phyloP scores from a whole-genome alignment of 2,888 invertebrate genomes.

The Lasioglossum leucozonium region DNA sequence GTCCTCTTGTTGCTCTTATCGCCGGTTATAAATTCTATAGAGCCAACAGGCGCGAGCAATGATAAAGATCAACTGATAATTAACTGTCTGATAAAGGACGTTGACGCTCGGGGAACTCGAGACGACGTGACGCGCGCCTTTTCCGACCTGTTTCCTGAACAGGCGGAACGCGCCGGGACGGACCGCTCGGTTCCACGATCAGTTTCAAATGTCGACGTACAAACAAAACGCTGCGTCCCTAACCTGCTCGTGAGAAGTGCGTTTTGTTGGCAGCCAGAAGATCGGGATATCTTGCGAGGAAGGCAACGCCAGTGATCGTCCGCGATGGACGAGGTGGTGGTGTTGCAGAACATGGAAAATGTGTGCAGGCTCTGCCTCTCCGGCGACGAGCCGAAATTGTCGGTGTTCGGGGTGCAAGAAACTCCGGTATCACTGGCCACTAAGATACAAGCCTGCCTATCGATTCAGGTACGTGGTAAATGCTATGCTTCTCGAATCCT shows the following conservation, averaged over 20 bases:
- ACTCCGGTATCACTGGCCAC: constrained; percentile 86
- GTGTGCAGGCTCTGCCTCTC: constrained; percentile 89
- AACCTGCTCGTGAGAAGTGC: constrained; percentile 68
- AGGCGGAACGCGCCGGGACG: constrained; percentile 56
- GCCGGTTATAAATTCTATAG: no score
- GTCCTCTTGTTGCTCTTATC: not conserved
- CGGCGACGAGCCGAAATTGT: constrained; percentile 87
- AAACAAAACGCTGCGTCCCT: constrained; percentile 78
- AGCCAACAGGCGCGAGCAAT: not conserved
- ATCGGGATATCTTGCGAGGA: constrained; percentile 16
- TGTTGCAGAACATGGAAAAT: constrained; percentile 80
- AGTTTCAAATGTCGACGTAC: constrained; percentile 74
- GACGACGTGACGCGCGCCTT: constrained; percentile 14
- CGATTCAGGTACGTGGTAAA: constrained; percentile 87
- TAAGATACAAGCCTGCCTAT: constrained; percentile 88
- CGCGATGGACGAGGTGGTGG: constrained; percentile 77
- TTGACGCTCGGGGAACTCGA: not conserved
- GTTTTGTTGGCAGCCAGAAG: constrained; percentile 27
- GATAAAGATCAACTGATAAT: constrained; percentile 9
- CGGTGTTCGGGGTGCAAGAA: constrained; percentile 87
- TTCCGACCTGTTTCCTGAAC: constrained; percentile 19
- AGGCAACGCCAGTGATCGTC: constrained; percentile 19
- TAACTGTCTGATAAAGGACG: constrained; percentile 8
- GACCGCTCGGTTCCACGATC: constrained; percentile 65
- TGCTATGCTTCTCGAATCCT: not conserved